phyloP scores from a whole-genome alignment of 2,888 invertebrate genomes.

The Lottia gigantea region DNA sequence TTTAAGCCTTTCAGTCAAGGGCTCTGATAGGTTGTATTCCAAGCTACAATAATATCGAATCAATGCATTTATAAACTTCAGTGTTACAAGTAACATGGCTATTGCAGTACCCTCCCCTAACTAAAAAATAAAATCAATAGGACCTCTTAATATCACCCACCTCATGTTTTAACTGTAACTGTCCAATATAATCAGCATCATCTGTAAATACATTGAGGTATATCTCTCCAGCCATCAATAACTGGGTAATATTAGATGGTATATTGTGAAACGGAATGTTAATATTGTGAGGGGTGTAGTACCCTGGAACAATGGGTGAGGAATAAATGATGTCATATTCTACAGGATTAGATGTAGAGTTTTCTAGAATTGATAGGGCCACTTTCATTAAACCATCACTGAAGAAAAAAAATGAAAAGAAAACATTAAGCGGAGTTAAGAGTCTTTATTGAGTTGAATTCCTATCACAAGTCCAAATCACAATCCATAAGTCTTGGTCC shows the following conservation, averaged over 20 bases:
- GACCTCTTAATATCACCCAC: neutral
- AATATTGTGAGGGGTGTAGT: neutral
- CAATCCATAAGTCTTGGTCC: no score
- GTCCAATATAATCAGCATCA: neutral
- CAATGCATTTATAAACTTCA: no score
- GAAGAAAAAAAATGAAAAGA: neutral
- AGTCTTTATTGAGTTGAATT: no score
- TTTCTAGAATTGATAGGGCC: neutral
- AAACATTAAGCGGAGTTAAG: no score
- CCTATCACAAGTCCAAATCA: no score
- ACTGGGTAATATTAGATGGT: neutral
- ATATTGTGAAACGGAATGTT: neutral
- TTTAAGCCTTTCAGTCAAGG: no score
- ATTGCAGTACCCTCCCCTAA: no score
- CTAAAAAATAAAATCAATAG: neutral
- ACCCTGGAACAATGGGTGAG: neutral
- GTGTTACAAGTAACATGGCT: no score
- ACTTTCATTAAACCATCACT: neutral
- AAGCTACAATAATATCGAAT: no score
- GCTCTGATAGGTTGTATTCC: no score
- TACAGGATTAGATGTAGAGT: neutral
- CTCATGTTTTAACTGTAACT: neutral
- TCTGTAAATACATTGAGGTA: neutral
- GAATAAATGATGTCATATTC: conserved; percentile 3
- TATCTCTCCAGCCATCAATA: neutral